Base-by-base conservation (phyloP, 2,797 vertebrate genomes). In the Esox masquinongy region DNA sequence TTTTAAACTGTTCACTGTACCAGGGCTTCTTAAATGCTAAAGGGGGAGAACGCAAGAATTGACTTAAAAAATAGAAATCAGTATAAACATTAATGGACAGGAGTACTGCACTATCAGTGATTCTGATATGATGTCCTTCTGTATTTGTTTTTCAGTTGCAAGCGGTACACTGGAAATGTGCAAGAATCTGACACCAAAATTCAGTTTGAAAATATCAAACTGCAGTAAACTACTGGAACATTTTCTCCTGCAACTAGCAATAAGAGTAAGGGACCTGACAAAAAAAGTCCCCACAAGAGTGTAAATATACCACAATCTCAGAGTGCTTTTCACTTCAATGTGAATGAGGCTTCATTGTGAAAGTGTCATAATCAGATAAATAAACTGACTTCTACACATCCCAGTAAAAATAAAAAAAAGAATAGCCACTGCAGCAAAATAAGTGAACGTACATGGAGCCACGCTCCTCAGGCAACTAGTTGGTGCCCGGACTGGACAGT, bases 1-100 rank as follows among this genome's bases (percentile, higher is more conserved):
- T 59, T 81, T 86, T 78, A 84, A 77, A 80, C 70, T 26, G 59
- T 47, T 79, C 77, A n/a, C 74, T 34, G 67, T 79, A 70, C 78
- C 79, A 79, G 75, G 72, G 24, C 67, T 70, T 72, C 8, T 75
- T 84, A 63, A 39, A 64, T 43, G 26, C 49, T 19, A 15, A 31
- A 11, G 51, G 53, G 51, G 17, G 36, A 66, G 66, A 34, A 69
- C n/a, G 7, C 31, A 53, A 36, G n/a, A 5, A 22, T 69, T 59
- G 4, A 56, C 16, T 16, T 22, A 1, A 22, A 56, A 56, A n/a
- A 53, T 22, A 22, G 50, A 15, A 47, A 26, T 68, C 19, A 31
- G 31, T 24, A 26, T 12, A 43, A 49, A 70, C 70, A 39, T 68
- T 47, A 53, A 31, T 36, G 17, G 31, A 56, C 53, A 22, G 53